These are phyloP conservation scores for Himalopsyche japonica DNA, from an alignment of 2,888 invertebrate species.

Conservation along the genomic window DNA sequence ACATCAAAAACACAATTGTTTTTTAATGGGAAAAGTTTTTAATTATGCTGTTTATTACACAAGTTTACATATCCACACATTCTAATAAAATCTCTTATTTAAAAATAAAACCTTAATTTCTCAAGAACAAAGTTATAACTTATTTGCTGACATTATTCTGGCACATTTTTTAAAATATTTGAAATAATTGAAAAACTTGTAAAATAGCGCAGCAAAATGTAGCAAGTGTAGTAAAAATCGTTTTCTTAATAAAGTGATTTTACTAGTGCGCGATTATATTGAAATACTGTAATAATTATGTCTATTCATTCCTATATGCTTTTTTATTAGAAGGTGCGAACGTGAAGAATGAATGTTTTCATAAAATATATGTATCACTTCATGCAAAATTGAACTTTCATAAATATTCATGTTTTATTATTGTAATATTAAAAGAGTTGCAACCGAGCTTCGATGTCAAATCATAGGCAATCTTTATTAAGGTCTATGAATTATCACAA, in stretches of 20 bases:
- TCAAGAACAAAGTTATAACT: too few relatives aligned
- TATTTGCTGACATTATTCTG: too few relatives aligned
- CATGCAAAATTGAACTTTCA: neutral
- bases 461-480: neutral
- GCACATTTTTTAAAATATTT: too few relatives aligned
- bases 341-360: slow-evolving; percentile 19
- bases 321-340: slow-evolving; percentile 11
- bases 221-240: too few relatives aligned
- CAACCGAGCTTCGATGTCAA: neutral
- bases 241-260: too few relatives aligned
- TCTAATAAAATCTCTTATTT: too few relatives aligned
- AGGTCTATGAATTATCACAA: neutral
- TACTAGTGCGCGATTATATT: neutral
- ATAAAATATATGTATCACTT: neutral
- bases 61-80: neutral
- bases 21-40: neutral
- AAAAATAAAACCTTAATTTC: too few relatives aligned
- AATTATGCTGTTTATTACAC: neutral
- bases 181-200: too few relatives aligned
- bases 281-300: neutral
- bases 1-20: neutral
- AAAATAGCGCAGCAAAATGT: too few relatives aligned
- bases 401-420: neutral
- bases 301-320: slow-evolving; percentile 32
- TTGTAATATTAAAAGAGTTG: neutral